Percentiles rank a stretch among this genome's conserved stretches.
Conservation (phyloP, 2,113 vertebrate species). For the Paratilapia polleni region DNA sequence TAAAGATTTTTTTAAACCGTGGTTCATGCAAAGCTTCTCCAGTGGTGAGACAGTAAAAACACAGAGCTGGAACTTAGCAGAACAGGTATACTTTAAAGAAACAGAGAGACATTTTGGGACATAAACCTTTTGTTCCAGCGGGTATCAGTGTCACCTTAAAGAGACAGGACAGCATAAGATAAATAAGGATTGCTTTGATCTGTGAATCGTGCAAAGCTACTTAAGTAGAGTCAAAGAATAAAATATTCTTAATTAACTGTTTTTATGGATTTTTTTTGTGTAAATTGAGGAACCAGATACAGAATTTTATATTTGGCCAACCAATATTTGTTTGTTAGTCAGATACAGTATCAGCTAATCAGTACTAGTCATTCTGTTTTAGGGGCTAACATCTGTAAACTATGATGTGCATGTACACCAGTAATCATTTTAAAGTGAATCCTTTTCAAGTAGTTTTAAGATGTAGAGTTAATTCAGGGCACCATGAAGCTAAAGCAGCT, state of each 20-base stretch:
- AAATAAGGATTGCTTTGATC: background rate
- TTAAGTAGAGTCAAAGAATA: too few relatives aligned
- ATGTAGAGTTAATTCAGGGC: too few relatives aligned
- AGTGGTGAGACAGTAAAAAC: too few relatives aligned
- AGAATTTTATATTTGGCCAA: background rate
- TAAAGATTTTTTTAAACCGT: too few relatives aligned
- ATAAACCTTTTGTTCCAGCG: background rate
- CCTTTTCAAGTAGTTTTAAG: too few relatives aligned
- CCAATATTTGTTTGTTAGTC: background rate
- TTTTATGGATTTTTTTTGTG: background rate
- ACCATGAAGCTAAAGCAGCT: too few relatives aligned
- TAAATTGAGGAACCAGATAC: background rate
- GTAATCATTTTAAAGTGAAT: too few relatives aligned
- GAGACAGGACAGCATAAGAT: too few relatives aligned
- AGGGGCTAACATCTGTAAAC: background rate
- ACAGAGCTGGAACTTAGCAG: background rate
- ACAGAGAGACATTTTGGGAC: rapidly evolving
- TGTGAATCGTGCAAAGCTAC: background rate
- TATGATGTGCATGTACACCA: too few relatives aligned
- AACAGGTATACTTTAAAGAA: background rate
- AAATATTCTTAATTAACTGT: background rate
- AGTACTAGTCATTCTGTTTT: rapidly evolving
- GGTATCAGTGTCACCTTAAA: too few relatives aligned
- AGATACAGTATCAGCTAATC: background rate
- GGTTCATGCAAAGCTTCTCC: background rate